Base-by-base conservation (phyloP, 35 echinoderm and acorn worm genomes). In the Amphiura filiformis region DNA sequence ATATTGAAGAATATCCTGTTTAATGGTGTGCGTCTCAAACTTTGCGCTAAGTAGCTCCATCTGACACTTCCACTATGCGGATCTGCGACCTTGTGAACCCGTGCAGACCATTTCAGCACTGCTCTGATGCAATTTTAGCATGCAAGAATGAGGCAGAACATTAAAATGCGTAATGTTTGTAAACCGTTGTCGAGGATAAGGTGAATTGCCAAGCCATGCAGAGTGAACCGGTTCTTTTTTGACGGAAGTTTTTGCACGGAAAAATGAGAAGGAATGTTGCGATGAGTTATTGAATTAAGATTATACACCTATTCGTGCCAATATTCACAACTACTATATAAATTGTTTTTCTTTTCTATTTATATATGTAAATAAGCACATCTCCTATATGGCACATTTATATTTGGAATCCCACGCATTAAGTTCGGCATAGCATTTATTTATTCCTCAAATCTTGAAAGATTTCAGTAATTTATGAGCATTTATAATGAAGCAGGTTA, bases 161-260 rank as follows among this genome's bases (percentile, higher is more conserved):
- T 70, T 70, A 70, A 70, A 70, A 70, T 70, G 61, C 61, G 61
- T 70, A 70, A 70, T 70, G 61, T 70, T 70, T 70, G 61, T 70
- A 70, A 70, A 70, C 61, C 26, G 61, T 70, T 70, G 61, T 70
- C 61, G 61, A 70, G 61, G 61, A 70, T 70, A 70, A 15, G 17
- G 26, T 3, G 26, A 26, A 70, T 70, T 70, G 28, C 4, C 7
- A 26, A 70, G 61, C 61, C 61, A n/a, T 15, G 61, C 61, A 30
- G 26, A 70, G 61, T 70, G 61, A 70, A 70, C 61, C 61, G 4
- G 26, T 13, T 30, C 26, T 23, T 70, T 70, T 70, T 70, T 70
- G 61, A 70, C 61, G 61, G 61, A 70, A 70, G 61, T 70, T 70
- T n/a, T n/a, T 70, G 7, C 61, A 70, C 9, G 28, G 28, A 23